Conservation (phyloP, 30 jellyfish, hydroid and myxozoan genomes). For the Nemopilema nomurai region DNA sequence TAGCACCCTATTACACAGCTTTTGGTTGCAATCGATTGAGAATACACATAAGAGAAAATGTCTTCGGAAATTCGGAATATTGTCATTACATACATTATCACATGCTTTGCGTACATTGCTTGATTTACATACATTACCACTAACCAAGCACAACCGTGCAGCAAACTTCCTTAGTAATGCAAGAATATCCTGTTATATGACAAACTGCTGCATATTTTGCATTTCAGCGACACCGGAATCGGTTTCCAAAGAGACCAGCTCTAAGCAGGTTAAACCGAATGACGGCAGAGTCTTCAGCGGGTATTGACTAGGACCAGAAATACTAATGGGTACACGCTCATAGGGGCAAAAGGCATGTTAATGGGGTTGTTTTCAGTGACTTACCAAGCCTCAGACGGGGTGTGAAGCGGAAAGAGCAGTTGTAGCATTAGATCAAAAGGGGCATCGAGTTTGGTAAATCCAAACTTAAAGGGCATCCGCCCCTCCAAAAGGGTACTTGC, state of each 20-base stretch:
- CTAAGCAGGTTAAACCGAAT: not conserved
- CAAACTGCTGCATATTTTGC: not conserved
- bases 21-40: too few relatives aligned
- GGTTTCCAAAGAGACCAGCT: not conserved
- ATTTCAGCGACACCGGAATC: not conserved
- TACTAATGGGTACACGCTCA: not conserved
- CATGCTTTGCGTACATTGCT: not conserved
- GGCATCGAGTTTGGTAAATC: too few relatives aligned
- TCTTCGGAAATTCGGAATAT: not conserved
- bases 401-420: too few relatives aligned
- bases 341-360: not conserved
- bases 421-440: too few relatives aligned
- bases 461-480: too few relatives aligned
- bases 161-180: not conserved
- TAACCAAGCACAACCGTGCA: not conserved
- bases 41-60: too few relatives aligned
- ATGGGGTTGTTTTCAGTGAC: too few relatives aligned
- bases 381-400: too few relatives aligned
- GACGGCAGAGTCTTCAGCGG: not conserved
- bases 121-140: not conserved
- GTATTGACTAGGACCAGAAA: not conserved
- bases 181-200: not conserved
- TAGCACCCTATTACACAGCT: too few relatives aligned
- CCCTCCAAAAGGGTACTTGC: too few relatives aligned
- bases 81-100: not conserved